Evolutionary conservation across 2,888 invertebrate genomes (phyloP).

Genomic region (Hydrotaea diabolus): DNA sequence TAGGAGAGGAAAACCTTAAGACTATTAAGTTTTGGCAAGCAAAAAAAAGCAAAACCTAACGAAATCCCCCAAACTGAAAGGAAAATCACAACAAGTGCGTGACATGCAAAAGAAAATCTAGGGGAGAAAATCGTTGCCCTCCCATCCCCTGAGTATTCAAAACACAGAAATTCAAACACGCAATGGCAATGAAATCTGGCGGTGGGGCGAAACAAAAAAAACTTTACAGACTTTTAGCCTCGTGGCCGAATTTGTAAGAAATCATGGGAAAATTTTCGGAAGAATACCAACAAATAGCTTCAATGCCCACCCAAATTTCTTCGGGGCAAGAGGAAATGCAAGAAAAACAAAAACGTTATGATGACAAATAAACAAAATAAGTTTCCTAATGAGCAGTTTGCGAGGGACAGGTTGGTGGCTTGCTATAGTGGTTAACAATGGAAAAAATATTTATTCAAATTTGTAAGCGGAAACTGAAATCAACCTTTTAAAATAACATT

Average conservation of each 20-base stretch:
- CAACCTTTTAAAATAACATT: too few species aligned
- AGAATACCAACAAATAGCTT: constrained; percentile 24
- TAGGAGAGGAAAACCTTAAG: constrained; percentile 1
- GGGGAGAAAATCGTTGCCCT: background rate
- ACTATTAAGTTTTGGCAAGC: constrained; percentile 10
- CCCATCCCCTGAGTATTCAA: background rate
- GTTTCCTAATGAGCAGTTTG: constrained; percentile 50
- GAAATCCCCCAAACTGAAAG: background rate
- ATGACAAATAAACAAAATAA: constrained; percentile 59
- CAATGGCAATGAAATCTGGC: constrained; percentile 12
- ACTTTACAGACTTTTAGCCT: constrained; percentile 14
- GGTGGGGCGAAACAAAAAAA: background rate
- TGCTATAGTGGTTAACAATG: too few species aligned
- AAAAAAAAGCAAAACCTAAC: background rate
- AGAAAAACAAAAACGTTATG: constrained; percentile 46
- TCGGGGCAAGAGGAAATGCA: constrained; percentile 33
- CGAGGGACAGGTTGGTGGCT: background rate
- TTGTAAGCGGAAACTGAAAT: too few species aligned
- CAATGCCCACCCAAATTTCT: background rate
- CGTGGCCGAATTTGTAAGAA: constrained; percentile 9
- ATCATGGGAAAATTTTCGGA: background rate
- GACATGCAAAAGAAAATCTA: background rate
- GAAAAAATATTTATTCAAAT: too few species aligned
- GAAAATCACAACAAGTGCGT: constrained; percentile 24
- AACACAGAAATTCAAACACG: background rate